Base-by-base conservation (phyloP, 2,797 vertebrate species). In the Iguana delicatissima region DNA sequence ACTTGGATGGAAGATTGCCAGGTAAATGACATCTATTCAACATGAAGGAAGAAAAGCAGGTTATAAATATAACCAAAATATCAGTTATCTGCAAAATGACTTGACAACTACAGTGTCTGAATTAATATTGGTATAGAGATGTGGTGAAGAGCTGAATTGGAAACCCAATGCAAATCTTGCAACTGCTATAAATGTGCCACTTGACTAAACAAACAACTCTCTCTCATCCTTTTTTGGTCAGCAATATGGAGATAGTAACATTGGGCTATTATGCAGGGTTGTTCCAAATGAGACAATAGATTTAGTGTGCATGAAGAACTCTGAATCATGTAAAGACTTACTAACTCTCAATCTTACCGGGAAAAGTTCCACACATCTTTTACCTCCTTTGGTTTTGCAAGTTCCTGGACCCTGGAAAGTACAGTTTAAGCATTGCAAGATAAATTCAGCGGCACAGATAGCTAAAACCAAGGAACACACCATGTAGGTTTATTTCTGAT, bases 321-420 rank as follows among this genome's bases (percentile, higher is more conserved):
- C 18, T 46, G 0, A 62, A n/a, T 32, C 35, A 16, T 12, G 13
- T n/a, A 69, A 59, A 79, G 74, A 59, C 29, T 5, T 35, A 14
- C 55, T 52, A 24, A n/a, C 18, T 46, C 46, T 29, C 2, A 88
- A 52, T 3, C 93, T 93, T 90, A 95, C 94, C 87, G 76, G n/a
- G 46, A 76, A 52, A 35, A 46, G 0, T 57, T 87, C 84, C 22
- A 4, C 35, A 29, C 32, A 0, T 0, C 3, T 92, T 77, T 80
- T 24, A 29, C 8, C 83, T 91, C 38, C 73, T 87, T 95, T 85
- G 94, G 94, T 86, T 93, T 83, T 91, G 95, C 92, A 55, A 96
- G 94, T 35, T 77, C 29, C 20, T 1, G 0, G 12, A 93, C 69
- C 84, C 95, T 95, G 88, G 59, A 81, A 93, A 88, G 81, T 1